Evolutionary conservation across 2,113 vertebrate genomes (phyloP).

Genomic region (Trematocara marginatum): DNA sequence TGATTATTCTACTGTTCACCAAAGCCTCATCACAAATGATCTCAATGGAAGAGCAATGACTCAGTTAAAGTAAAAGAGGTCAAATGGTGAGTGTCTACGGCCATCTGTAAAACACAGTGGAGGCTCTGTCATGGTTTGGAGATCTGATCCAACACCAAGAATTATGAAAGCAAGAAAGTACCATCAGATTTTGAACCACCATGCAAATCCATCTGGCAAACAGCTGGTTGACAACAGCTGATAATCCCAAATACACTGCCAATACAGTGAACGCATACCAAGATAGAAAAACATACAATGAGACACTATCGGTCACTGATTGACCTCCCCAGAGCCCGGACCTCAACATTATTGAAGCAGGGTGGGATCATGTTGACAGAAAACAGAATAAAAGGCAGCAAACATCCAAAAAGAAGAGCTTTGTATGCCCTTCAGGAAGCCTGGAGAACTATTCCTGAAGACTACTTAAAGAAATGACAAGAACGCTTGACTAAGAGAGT

Average conservation of each 20-base stretch:
- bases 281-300: neutral
- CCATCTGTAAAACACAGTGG: neutral
- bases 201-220: neutral
- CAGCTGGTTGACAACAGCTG: neutral
- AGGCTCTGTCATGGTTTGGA: neutral
- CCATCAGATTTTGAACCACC: neutral
- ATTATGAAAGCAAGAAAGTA: neutral
- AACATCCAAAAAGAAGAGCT: neutral
- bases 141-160: neutral
- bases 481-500: neutral
- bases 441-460: neutral
- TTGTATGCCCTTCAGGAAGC: neutral
- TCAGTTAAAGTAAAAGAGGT: neutral
- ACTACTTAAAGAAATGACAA: neutral
- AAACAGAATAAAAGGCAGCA: neutral
- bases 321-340: rapidly evolving
- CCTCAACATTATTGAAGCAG: neutral
- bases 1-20: neutral
- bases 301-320: neutral
- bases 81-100: neutral
- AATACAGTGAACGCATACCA: neutral
- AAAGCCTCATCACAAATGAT: neutral
- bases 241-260: too few species aligned
- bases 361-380: neutral
- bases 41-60: neutral